Percentiles rank a stretch among this genome's conserved stretches.
phyloP scores from a whole-genome alignment of 2,888 invertebrate species.

The Alviniconcha strummeri region DNA sequence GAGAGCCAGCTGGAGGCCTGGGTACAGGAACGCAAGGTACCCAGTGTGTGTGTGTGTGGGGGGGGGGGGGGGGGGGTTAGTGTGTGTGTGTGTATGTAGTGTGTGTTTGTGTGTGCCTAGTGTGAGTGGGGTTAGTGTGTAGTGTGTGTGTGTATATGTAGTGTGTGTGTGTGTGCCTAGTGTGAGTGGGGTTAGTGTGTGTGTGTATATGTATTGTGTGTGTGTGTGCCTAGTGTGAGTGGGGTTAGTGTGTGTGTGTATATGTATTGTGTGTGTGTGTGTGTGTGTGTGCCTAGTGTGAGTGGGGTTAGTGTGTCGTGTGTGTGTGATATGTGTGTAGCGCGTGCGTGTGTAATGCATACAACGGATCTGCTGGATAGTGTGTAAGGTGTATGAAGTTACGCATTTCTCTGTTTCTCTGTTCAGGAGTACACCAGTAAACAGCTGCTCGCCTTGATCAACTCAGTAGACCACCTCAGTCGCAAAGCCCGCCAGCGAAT shows the following conservation, averaged over 20 bases:
- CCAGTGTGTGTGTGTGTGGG: neutral
- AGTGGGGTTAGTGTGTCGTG: no score
- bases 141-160: neutral
- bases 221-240: neutral
- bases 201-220: no score
- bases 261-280: neutral
- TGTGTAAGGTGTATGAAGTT: no score
- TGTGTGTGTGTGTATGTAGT: constrained; percentile 5
- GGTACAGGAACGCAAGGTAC: constrained; percentile 86
- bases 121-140: neutral
- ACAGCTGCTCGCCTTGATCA: constrained; percentile 88
- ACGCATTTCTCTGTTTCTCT: no score
- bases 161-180: neutral
- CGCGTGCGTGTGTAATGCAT: no score
- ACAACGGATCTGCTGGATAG: no score
- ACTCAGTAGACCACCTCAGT: constrained; percentile 90
- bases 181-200: no score
- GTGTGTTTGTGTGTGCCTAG: neutral
- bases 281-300: no score
- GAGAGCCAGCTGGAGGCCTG: constrained; percentile 91
- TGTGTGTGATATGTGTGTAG: no score
- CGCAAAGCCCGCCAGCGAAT: constrained; percentile 90
- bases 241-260: neutral
- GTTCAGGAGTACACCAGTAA: constrained; percentile 89
- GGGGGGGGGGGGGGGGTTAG: neutral